Percentiles rank a stretch among this genome's conserved stretches.
These are phyloP conservation scores for Digitonthophagus gazella DNA, from an alignment of 2,888 invertebrate species.

Conservation along the genomic window DNA sequence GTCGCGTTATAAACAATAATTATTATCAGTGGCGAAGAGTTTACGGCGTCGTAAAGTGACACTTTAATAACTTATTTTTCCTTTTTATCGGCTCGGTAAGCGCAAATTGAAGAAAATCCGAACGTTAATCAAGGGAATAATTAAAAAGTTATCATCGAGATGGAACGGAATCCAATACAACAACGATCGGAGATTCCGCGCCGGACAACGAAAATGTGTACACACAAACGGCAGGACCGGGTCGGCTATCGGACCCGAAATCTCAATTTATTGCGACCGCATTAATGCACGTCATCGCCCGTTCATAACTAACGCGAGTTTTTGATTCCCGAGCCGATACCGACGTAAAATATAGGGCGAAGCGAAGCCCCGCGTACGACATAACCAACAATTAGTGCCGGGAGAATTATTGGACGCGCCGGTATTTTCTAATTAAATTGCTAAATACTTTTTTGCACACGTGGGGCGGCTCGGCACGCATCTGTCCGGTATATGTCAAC, in stretches of 20 bases:
- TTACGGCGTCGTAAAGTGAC: not conserved
- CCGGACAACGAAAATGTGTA: conserved; percentile 3
- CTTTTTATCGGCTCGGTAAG: conserved; percentile 5
- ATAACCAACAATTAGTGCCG: conserved; percentile 33
- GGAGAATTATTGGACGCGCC: conserved; percentile 25
- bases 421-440: conserved; percentile 26
- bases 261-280: conserved; percentile 50
- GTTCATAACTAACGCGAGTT: conserved; percentile 47
- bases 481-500: conserved; percentile 2
- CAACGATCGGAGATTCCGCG: too few species aligned
- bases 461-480: not conserved
- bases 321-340: conserved; percentile 31
- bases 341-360: conserved; percentile 28
- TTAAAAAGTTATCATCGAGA: not conserved
- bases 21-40: not conserved
- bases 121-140: not conserved
- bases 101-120: not conserved
- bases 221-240: conserved; percentile 20
- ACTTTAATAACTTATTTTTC: not conserved
- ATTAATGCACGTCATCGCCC: conserved; percentile 48
- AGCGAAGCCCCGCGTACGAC: conserved; percentile 26
- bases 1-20: conserved; percentile 7
- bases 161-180: not conserved
- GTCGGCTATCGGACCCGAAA: conserved; percentile 47
- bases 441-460: conserved; percentile 12